These are phyloP conservation scores for Tromatobia lineatoria DNA, from an alignment of 2,888 invertebrate genomes.

Conservation along the genomic window DNA sequence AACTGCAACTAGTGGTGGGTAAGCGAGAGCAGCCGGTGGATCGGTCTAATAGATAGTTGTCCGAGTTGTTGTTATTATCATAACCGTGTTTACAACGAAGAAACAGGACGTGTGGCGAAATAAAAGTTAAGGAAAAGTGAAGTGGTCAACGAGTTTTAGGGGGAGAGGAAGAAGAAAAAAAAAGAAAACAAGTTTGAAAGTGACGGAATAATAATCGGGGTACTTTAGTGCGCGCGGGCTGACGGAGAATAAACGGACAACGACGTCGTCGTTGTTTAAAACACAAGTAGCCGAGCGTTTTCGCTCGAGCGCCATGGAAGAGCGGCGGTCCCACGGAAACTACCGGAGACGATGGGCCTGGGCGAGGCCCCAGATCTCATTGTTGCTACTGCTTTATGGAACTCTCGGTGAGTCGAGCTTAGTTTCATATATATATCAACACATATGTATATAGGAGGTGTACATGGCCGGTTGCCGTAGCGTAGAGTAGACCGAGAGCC, in stretches of 20 bases:
- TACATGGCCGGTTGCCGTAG: constrained; percentile 36
- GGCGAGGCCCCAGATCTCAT: constrained; percentile 74
- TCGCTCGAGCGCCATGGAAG: constrained; percentile 46
- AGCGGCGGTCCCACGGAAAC: constrained; percentile 62
- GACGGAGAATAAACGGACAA: constrained; percentile 46
- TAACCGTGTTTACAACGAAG: constrained; percentile 9
- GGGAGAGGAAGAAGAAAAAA: constrained; percentile 15
- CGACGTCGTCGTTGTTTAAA: constrained; percentile 49
- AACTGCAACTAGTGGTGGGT: constrained; percentile 65
- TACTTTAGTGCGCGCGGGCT: constrained; percentile 26
- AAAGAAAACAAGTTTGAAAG: constrained; percentile 5
- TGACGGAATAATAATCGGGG: constrained; percentile 21
- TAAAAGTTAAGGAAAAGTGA: constrained; percentile 4
- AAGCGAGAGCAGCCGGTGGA: constrained; percentile 49
- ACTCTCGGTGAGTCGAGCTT: constrained; percentile 79
- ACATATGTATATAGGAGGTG: neutral
- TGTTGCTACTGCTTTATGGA: constrained; percentile 76
- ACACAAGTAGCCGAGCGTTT: constrained; percentile 46
- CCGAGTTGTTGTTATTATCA: constrained; percentile 18
- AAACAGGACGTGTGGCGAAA: constrained; percentile 37
- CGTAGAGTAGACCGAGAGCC: neutral
- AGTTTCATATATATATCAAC: constrained; percentile 22
- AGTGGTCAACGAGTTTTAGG: neutral
- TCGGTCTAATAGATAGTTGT: constrained; percentile 10
- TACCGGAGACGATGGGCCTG: constrained; percentile 66